Conservation (phyloP, 2,113 vertebrate species). For the Sakesphorus luctuosus region DNA sequence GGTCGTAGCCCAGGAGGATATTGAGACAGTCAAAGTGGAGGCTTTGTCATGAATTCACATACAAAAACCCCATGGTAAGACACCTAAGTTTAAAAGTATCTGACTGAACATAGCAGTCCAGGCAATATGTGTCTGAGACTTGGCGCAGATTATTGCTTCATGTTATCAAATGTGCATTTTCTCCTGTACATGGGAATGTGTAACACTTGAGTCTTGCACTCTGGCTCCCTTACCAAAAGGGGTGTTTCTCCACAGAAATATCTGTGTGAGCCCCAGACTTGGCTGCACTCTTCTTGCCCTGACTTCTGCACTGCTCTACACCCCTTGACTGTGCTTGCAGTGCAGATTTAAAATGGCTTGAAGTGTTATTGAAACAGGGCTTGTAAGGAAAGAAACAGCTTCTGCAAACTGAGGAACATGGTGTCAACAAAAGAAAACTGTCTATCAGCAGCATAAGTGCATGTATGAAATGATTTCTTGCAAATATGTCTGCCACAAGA, state of each 20-base stretch:
- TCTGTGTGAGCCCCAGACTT: not conserved
- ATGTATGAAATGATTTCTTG: not conserved
- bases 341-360: not conserved
- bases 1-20: not conserved
- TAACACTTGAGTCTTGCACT: not conserved
- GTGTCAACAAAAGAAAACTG: slow-evolving; percentile 47
- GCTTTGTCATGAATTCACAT: not conserved
- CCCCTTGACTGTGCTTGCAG: not conserved
- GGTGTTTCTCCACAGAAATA: not conserved
- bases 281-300: not conserved
- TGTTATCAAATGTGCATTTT: not conserved
- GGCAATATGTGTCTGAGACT: not conserved
- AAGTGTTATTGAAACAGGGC: slow-evolving; percentile 28
- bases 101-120: not conserved
- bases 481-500: not conserved
- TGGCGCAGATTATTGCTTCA: not conserved
- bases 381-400: slow-evolving; percentile 42
- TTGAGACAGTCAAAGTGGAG: not conserved
- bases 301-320: not conserved
- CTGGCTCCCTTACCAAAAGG: not conserved
- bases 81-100: not conserved
- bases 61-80: not conserved
- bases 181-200: not conserved
- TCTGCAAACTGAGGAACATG: not conserved
- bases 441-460: not conserved